Base-by-base conservation (phyloP, 2,888 invertebrate species). In the Periphyllus acericola region DNA sequence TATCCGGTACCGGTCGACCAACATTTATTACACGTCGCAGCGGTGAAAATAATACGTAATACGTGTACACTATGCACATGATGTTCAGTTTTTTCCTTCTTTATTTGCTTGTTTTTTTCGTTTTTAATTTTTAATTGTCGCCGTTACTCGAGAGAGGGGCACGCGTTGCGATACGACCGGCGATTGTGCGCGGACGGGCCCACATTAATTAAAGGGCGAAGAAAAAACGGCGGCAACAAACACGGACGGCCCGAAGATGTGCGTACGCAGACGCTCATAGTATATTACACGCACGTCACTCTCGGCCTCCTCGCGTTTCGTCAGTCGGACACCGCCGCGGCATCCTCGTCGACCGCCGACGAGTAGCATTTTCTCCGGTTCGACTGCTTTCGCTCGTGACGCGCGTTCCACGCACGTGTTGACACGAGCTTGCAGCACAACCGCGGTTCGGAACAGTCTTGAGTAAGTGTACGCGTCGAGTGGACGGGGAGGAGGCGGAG, bases 121-220 rank as follows among this genome's bases (percentile, higher is more conserved):
- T 52, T 66, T 76, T 55, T 78, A 71, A 11, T 52, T 40, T 78
- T 78, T 52, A 85, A 85, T 78, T 85, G 68, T 85, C 78, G 32
- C 85, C 66, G 68, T 81, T 81, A 40, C n/a, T 68, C 29, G 68
- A 40, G 81, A 81, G 40, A 36, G 25, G 21, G 21, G 46, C 34
- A 17, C 0, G 8, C 34, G n/a, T n/a, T n/a, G n/a, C 14, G 14
- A 11, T 46, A 14, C 46, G 14, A 46, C 46, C 8, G 46, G 14
- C 14, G 14, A 46, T 1, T 46, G n/a, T 46, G 8, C 40, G 19
- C 46, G 66, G 66, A 76, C 40, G 66, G 40, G 6, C 0, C n/a
- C 78, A n/a, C 79, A 72, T 86, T 79, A 86, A 86, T 86, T 86
- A 60, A 29, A 72, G 72, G 75, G 60, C 75, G 19, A 29, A 74